These are phyloP conservation scores for Scleropages formosus DNA, from an alignment of 2,797 vertebrate species.

Conservation along the genomic window DNA sequence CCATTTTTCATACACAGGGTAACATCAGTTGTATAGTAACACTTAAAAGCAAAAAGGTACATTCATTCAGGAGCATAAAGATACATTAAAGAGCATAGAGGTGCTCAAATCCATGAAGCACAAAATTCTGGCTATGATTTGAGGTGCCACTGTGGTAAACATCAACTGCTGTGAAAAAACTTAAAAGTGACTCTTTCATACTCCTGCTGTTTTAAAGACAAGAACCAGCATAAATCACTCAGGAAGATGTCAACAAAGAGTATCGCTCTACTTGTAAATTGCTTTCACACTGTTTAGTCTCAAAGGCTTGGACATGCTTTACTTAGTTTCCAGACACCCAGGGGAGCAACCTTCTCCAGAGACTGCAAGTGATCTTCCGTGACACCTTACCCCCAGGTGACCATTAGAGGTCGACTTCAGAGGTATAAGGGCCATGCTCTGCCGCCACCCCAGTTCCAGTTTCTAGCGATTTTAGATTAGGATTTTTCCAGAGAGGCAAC, in stretches of 20 bases:
- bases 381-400: conserved; percentile 18
- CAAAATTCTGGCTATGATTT: too few species aligned
- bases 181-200: background rate
- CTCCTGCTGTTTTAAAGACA: background rate
- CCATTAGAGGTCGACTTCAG: conserved; percentile 23
- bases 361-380: background rate
- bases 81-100: too few species aligned
- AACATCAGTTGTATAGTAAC: too few species aligned
- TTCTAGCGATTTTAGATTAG: background rate
- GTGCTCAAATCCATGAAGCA: too few species aligned
- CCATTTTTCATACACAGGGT: too few species aligned
- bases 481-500: background rate
- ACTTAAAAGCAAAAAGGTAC: too few species aligned
- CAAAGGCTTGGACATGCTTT: background rate
- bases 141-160: too few species aligned
- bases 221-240: background rate
- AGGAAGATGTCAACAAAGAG: too few species aligned
- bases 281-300: background rate
- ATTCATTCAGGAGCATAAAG: too few species aligned
- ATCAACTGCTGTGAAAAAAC: background rate
- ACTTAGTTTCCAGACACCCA: background rate
- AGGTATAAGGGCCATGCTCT: background rate
- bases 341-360: conserved; percentile 1
- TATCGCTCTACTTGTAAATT: background rate
- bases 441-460: background rate